These are phyloP conservation scores for Dendroctonus ponderosae DNA, from an alignment of 1,140 invertebrate genomes.

Conservation along the genomic window DNA sequence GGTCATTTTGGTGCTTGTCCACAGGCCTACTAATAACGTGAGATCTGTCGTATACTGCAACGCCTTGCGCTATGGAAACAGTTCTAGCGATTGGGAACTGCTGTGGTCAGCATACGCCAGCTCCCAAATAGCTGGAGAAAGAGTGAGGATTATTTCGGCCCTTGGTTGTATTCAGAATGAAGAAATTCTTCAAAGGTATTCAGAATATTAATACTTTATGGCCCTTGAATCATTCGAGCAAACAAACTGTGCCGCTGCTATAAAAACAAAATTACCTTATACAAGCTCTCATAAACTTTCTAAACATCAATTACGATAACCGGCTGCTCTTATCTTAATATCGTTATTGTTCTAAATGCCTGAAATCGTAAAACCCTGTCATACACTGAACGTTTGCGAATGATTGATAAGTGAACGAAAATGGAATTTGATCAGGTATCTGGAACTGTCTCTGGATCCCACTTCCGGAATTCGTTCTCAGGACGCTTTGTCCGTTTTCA, in stretches of 20 bases:
- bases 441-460: conserved; percentile 42
- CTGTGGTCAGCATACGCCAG: conserved; percentile 54
- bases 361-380: neutral
- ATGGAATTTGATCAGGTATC: conserved; percentile 36
- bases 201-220: too few species aligned
- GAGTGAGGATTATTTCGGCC: conserved; percentile 56
- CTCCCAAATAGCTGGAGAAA: conserved; percentile 56
- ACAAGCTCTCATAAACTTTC: too few species aligned
- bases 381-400: too few species aligned
- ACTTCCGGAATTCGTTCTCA: conserved; percentile 52
- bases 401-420: too few species aligned
- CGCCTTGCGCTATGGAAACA: conserved; percentile 47
- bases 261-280: too few species aligned
- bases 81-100: conserved; percentile 51
- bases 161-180: conserved; percentile 59
- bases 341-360: too few species aligned
- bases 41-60: conserved; percentile 60
- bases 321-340: neutral
- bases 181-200: conserved; percentile 35
- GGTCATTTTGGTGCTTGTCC: too few species aligned
- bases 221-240: too few species aligned
- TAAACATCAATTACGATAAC: neutral
- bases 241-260: too few species aligned
- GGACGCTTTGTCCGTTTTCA: conserved; percentile 50
- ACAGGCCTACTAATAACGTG: conserved; percentile 56